Base-by-base conservation (phyloP, 1,140 invertebrate genomes). In the Meloidogyne chitwoodi region DNA sequence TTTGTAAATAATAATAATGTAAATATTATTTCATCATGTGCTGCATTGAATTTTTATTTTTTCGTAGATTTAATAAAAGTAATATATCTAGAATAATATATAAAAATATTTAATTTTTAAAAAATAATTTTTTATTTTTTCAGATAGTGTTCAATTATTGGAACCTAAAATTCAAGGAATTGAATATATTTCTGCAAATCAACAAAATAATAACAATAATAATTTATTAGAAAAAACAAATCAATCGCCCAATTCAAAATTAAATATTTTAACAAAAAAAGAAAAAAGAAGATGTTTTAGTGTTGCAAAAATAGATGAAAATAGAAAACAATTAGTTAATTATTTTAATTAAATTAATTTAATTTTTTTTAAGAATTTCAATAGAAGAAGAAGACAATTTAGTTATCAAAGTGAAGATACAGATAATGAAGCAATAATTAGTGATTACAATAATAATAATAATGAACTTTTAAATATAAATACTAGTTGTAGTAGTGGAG, bases 71-170 rank as follows among this genome's bases (percentile, higher is more conserved):
- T 8, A 56, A n/a, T 56, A 56, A 56, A 56, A 56, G 48, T 56
- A n/a, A 56, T 41, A 14, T 34, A 34, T 34, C 10, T 34, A 34
- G 31, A 34, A 34, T 34, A 34, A 10, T 34, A 34, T 34, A 34
- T 34, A 34, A 34, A 34, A 34, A 34, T 34, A 34, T 3, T 34
- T 34, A 34, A 34, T 34, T 4, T 4, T 34, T 34, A 4, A 34
- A 38, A 38, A 8, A 6, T 38, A 38, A 38, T 38, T 19, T 6
- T 4, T 24, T 24, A 6, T 68, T 34, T 68, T 34, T 70, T 44
- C 38, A 70, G 68, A 70, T n/a, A 38, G 34, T 70, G 68, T 70
- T 61, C 24, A 70, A 70, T 29, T 70, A 61, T n/a, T 70, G 16
- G 68, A 70, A 27, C 68, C 68, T 14, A 48, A 56, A 56, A 56